Base-by-base conservation (phyloP, 2,888 invertebrate species). In the Esperia sulphurella region DNA sequence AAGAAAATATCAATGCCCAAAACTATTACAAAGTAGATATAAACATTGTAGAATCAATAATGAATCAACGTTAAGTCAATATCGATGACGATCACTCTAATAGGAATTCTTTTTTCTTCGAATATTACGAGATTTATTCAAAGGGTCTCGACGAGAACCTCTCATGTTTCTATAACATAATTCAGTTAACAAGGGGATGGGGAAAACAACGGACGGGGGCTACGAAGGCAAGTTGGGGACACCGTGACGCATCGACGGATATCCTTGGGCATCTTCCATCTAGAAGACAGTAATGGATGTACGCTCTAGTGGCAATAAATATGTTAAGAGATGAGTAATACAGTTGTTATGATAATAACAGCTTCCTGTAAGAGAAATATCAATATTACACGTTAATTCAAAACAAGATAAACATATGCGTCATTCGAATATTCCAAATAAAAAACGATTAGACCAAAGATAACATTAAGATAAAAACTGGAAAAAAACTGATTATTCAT, bases 241-340 rank as follows among this genome's bases (percentile, higher is more conserved):
- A 29, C 3, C 67, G 71, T 83, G 87, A 85, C 80, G 81, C 82
- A 83, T 79, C 74, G 69, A 58, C 77, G 81, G 80, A 83, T 74
- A 71, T 82, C 79, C 80, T 75, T 62, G 62, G 71, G 63, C 70
- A 65, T 72, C 71, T 64, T 61, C 65, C 59, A 58, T 57, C 57
- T 65, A 61, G 67, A 61, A 70, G 81, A 81, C 79, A 75, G 80
- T 79, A 82, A 85, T 84, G 72, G 80, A 83, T 80, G 75, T 77
- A 70, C 68, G 75, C 68, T 70, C 64, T 71, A 67, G 71, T 58
- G 58, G 61, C 66, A 68, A 75, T 75, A 21, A 21, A 21, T 21
- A 21, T 21, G 5, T 21, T 21, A 21, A 33, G 14, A 29, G 41
- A 14, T 41, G 46, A 46, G 38, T 46, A 41, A 48, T 51, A 41